Evolutionary conservation across 2,797 vertebrate genomes (phyloP), one percentile per base, ranked within the genome.

Genomic region (Anguilla megastoma): DNA sequence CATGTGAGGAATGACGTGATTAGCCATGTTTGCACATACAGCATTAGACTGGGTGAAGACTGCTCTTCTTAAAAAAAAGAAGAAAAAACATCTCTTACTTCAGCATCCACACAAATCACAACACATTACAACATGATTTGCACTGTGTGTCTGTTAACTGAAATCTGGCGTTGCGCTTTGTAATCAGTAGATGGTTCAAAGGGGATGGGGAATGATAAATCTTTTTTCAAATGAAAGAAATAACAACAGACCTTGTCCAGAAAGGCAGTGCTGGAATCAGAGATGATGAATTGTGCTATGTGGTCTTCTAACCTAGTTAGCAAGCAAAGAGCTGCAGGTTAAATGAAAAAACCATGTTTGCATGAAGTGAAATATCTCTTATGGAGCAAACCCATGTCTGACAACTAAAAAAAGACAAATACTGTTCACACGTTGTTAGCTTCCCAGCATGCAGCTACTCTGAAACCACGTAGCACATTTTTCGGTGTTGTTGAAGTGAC

Each of bases 11-110:
- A 74, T 30, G 2, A 74, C 14, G 63, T 66, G n/a, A 66, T 5
- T 66, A 27, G 63, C n/a, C 5, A 96, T 96, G 90, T 96, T 96
- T 96, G 90, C 95, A 89, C 86, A 85, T 87, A 91, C 93, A 94
- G 94, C 36, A 41, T 41, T 41, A 41, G 95, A 95, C 95, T 95
- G 8, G 69, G 90, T 88, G 89, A 83, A 89, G 88, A 90, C 30
- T 79, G 90, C 93, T 90, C 87, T 85, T 92, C 94, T 96, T 95
- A 95, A 96, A 66, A 66, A 66, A 66, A 66, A 58, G 14, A 56
- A 60, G 18, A 3, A 24, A 24, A 60, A 60, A 60, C 60, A n/a
- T 4, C 1, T 63, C 18, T 84, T 91, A 90, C 88, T 87, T 92
- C 85, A 90, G 88, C 92, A 92, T 91, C 89, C 88, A 89, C 89